Conservation (phyloP, 1,140 invertebrate genomes). For the Panagrolaimus sp. region DNA sequence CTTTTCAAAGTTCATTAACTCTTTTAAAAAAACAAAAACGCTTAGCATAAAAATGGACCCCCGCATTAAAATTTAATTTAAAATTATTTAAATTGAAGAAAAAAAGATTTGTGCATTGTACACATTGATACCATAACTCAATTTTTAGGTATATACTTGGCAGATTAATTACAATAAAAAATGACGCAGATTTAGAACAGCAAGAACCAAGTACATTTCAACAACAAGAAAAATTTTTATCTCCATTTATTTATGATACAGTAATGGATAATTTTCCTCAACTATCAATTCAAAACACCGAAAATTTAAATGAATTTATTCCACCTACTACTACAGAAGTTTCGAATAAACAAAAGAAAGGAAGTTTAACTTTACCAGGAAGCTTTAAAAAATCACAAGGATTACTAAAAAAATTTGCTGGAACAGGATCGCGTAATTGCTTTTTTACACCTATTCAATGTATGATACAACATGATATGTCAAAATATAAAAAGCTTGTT, state of each 20-base stretch:
- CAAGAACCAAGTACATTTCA: background rate
- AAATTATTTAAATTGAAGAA: too few species aligned
- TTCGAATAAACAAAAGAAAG: background rate
- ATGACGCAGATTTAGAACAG: background rate
- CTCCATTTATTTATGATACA: background rate
- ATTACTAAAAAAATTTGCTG: background rate
- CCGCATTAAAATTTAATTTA: too few species aligned
- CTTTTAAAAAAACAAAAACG: too few species aligned
- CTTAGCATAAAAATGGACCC: too few species aligned
- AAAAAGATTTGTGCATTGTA: too few species aligned
- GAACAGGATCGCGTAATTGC: slow-evolving; percentile 14
- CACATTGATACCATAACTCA: too few species aligned
- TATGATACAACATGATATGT: slow-evolving; percentile 16
- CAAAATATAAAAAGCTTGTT: slow-evolving; percentile 14
- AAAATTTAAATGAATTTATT: background rate
- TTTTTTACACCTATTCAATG: slow-evolving; percentile 17
- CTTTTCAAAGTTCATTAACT: too few species aligned
- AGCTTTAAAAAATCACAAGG: background rate
- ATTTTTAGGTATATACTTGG: slow-evolving; percentile 8
- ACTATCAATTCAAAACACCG: background rate
- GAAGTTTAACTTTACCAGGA: background rate
- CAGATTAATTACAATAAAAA: background rate
- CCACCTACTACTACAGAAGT: too few species aligned
- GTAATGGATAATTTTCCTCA: background rate
- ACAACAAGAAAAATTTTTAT: too few species aligned